Conservation (phyloP, 2,113 vertebrate species). For the Myocastor coypus region DNA sequence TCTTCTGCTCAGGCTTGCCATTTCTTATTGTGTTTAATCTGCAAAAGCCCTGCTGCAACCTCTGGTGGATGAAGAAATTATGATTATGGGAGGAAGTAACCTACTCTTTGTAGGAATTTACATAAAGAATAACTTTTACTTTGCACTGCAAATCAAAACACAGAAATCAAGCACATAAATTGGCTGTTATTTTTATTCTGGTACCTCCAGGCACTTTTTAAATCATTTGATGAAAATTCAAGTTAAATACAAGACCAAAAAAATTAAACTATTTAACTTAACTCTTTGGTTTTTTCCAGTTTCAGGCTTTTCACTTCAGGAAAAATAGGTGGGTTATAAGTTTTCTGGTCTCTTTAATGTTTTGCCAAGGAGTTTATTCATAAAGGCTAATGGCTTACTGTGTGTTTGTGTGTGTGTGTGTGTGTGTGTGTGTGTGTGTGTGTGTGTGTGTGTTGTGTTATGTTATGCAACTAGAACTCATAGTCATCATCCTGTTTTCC, state of each 20-base stretch:
- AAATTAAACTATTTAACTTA: not conserved
- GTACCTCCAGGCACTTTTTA: not conserved
- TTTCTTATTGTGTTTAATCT: constrained; percentile 69
- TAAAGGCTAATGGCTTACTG: constrained; percentile 46
- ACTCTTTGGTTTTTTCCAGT: not conserved
- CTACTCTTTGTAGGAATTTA: not conserved
- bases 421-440: too few species aligned
- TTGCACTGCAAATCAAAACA: not conserved
- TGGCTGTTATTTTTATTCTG: not conserved
- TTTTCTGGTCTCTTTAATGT: not conserved
- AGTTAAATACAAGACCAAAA: not conserved
- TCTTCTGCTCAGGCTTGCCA: constrained; percentile 25
- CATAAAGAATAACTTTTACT: constrained; percentile 27
- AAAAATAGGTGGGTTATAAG: not conserved
- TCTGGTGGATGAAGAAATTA: constrained; percentile 82
- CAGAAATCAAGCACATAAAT: not conserved
- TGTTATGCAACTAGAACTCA: too few species aligned
- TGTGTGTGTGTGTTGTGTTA: too few species aligned
- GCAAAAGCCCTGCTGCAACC: constrained; percentile 78
- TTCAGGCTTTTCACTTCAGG: not conserved
- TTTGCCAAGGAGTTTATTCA: constrained; percentile 30
- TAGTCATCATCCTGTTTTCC: too few species aligned
- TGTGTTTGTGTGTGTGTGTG: too few species aligned
- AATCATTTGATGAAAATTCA: constrained; percentile 14
- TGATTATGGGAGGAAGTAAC: constrained; percentile 54